Base-by-base conservation (phyloP, 2,888 invertebrate genomes). In the Helleia helle region DNA sequence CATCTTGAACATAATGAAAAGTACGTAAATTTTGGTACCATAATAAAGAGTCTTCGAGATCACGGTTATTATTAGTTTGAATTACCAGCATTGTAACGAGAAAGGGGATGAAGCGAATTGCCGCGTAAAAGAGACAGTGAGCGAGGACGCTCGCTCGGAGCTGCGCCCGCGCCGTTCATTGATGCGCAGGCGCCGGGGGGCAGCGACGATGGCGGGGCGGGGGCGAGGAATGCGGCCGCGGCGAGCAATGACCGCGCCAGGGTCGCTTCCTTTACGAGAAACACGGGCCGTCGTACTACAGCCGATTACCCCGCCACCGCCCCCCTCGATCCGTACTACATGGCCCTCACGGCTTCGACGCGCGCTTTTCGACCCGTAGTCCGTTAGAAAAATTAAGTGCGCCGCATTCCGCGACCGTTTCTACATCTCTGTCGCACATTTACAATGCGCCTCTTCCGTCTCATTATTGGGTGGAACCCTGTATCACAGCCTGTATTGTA, bases 201-300 rank as follows among this genome's bases (percentile, higher is more conserved):
- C n/a, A n/a, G n/a, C 55, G 47, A 67, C 49, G 66, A 62, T 53
- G 52, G 66, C 48, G 50, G 51, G 49, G 65, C 58, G 69, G 62
- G 67, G 65, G 66, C 56, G 75, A 74, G 71, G 77, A 80, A 81
- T 81, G 81, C 80, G 81, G 77, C 73, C 81, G 81, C 71, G 71
- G 76, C 83, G 83, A 76, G 83, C 83, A 83, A 79, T 83, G 83
- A 83, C 83, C 83, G 80, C 79, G 76, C 77, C 83, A 83, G 83
- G 83, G 83, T 80, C 81, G 81, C 76, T 80, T 81, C 81, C 81
- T 83, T 81, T 81, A 81, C 83, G 75, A 81, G 81, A 76, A 79
- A 70, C 71, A 72, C 79, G 70, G 71, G 71, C 74, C 77, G 77
- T 71, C 76, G 80, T 81, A 80, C 80, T 80, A 81, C 79, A 73